Percentiles rank a stretch among this genome's conserved stretches.
Evolutionary conservation across 2,888 invertebrate species (phyloP).

Genomic region (Noctua pronuba): DNA sequence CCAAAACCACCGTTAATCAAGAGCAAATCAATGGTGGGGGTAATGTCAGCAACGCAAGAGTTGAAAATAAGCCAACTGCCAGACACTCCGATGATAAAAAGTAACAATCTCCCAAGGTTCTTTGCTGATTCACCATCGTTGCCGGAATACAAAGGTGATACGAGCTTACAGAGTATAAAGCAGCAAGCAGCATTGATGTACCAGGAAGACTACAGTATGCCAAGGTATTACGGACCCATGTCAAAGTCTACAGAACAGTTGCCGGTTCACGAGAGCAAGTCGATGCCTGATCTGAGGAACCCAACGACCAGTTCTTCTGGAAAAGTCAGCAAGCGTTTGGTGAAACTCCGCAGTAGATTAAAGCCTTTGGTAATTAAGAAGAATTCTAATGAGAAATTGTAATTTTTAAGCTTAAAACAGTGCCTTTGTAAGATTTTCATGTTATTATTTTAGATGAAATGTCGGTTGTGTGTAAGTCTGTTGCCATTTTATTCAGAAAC

Average conservation of each 20-base stretch:
- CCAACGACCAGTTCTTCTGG: constrained; percentile 73
- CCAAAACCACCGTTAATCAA: constrained; percentile 84
- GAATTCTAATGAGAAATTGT: constrained; percentile 85
- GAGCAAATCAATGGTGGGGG: constrained; percentile 86
- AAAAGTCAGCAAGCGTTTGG: constrained; percentile 85
- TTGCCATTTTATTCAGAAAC: constrained; percentile 32
- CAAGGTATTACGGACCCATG: constrained; percentile 90
- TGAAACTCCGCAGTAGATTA: constrained; percentile 84
- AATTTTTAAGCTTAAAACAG: constrained; percentile 31
- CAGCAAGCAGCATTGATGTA: constrained; percentile 89
- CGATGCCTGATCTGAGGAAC: constrained; percentile 87
- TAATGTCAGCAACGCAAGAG: constrained; percentile 78
- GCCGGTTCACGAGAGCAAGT: constrained; percentile 86
- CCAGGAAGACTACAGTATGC: constrained; percentile 91
- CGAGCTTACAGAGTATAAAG: constrained; percentile 86
- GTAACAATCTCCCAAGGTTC: constrained; percentile 86
- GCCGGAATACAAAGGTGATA: constrained; percentile 85
- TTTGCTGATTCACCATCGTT: constrained; percentile 84
- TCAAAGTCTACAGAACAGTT: constrained; percentile 75
- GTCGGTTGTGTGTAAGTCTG: neutral
- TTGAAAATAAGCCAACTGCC: constrained; percentile 83
- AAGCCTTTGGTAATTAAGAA: constrained; percentile 88
- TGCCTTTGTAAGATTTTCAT: constrained; percentile 60
- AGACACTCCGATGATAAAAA: constrained; percentile 88
- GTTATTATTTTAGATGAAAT: neutral